Evolutionary conservation across 2,888 invertebrate species (phyloP).

Genomic region (Siphlonurus alternatus): DNA sequence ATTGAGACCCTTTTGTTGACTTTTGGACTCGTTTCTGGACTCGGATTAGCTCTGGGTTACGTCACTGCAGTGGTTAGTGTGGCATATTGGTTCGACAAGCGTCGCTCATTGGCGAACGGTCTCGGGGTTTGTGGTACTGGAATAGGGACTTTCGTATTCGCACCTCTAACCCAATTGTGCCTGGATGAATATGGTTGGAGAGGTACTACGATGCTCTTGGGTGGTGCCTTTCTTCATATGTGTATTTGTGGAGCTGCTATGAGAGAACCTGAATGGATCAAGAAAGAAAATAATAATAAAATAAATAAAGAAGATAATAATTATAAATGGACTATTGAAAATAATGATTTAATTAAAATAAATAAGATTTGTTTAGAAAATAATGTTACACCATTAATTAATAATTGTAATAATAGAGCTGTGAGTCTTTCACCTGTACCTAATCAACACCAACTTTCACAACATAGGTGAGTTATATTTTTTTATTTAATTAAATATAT

Average conservation of each 20-base stretch:
- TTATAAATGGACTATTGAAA: neutral
- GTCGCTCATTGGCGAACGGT: constrained; percentile 69
- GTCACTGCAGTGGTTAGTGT: constrained; percentile 84
- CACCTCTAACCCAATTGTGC: constrained; percentile 57
- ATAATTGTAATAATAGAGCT: neutral
- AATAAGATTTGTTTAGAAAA: too few species aligned
- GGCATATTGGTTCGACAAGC: constrained; percentile 76
- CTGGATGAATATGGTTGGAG: constrained; percentile 67
- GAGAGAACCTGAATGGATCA: constrained; percentile 47
- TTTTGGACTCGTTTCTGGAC: constrained; percentile 68
- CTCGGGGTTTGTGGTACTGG: constrained; percentile 76
- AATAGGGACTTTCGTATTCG: constrained; percentile 74
- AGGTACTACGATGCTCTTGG: constrained; percentile 63
- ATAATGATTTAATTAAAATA: too few species aligned
- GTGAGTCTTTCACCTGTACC: neutral
- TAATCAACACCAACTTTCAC: neutral
- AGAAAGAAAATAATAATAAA: neutral
- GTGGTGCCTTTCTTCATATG: constrained; percentile 65
- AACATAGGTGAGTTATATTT: neutral
- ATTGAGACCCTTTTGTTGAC: constrained; percentile 64
- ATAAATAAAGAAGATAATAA: neutral
- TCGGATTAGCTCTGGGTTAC: constrained; percentile 71
- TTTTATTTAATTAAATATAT: too few species aligned
- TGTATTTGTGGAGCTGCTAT: constrained; percentile 67
- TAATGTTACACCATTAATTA: neutral